Evolutionary conservation across 2,888 invertebrate genomes (phyloP).

Genomic region (Drosophila greeni): DNA sequence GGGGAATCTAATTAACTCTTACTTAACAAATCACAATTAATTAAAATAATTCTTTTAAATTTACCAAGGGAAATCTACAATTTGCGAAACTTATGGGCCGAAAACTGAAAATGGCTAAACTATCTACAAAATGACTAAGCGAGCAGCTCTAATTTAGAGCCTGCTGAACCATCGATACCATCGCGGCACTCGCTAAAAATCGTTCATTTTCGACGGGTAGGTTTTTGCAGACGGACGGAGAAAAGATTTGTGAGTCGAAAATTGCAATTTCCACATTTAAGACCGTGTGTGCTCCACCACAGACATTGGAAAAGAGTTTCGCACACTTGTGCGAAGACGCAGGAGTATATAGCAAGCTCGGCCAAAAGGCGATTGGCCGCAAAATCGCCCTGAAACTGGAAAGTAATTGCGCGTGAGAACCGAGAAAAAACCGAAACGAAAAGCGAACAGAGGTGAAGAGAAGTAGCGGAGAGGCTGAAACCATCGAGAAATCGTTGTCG

Average conservation of each 20-base stretch:
- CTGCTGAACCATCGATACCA: conserved; percentile 7
- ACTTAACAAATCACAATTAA: background rate
- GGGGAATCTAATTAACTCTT: conserved; percentile 68
- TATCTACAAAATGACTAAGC: background rate
- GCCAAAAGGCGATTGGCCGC: conserved; percentile 18
- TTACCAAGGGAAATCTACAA: background rate
- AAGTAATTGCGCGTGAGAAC: conserved; percentile 68
- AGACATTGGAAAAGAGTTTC: conserved; percentile 43
- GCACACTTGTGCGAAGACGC: conserved; percentile 46
- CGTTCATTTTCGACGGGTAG: conserved; percentile 70
- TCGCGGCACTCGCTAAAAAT: conserved; percentile 25
- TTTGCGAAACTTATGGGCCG: too few species aligned
- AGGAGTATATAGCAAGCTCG: conserved; percentile 29
- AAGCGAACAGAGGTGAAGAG: conserved; percentile 20
- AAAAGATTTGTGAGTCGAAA: conserved; percentile 69
- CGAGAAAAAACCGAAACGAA: conserved; percentile 49
- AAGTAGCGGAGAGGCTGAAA: conserved; percentile 48
- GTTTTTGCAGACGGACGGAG: conserved; percentile 73
- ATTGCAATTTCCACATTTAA: conserved; percentile 60
- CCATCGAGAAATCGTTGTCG: conserved; percentile 62
- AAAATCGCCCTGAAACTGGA: conserved; percentile 46
- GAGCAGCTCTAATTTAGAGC: background rate
- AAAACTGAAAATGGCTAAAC: background rate
- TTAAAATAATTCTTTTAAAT: background rate
- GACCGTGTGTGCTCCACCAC: conserved; percentile 44